phyloP scores from a whole-genome alignment of 1,140 invertebrate species.

The Carposina sasakii region DNA sequence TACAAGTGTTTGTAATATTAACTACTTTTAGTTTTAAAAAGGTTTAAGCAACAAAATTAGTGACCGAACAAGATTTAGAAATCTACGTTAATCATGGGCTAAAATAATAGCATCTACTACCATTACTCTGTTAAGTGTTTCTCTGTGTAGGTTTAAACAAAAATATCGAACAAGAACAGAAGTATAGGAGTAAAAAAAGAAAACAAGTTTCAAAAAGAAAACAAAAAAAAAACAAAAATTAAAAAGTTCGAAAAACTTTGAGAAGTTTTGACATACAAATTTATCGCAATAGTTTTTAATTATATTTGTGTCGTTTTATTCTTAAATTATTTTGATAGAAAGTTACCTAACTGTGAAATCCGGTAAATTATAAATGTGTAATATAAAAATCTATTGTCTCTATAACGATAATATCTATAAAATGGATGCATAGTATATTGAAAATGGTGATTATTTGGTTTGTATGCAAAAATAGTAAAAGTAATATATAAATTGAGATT shows the following conservation, averaged over 20 bases:
- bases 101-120: constrained; percentile 62
- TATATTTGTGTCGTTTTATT: too few relatives aligned
- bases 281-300: too few relatives aligned
- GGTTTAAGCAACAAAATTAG: constrained; percentile 37
- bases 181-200: constrained; percentile 56
- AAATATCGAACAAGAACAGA: constrained; percentile 56
- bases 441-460: constrained; percentile 58
- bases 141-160: constrained; percentile 68
- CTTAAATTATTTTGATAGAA: too few relatives aligned
- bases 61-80: constrained; percentile 44
- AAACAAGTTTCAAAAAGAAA: constrained; percentile 52
- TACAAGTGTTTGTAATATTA: constrained; percentile 5
- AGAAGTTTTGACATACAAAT: too few relatives aligned
- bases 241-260: constrained; percentile 26
- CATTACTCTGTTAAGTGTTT: constrained; percentile 67
- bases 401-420: constrained; percentile 47
- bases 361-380: constrained; percentile 53
- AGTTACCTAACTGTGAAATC: constrained; percentile 53
- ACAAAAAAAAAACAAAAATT: constrained; percentile 43
- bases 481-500: constrained; percentile 54
- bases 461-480: constrained; percentile 66
- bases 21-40: neutral
- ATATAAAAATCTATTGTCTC: constrained; percentile 40
- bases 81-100: constrained; percentile 63
- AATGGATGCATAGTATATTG: constrained; percentile 59